A percentile compares a stretch with the other conserved stretches of the same genome.
These are phyloP conservation scores for Gavialis gangeticus DNA, from an alignment of 2,113 vertebrate species.

Conservation along the genomic window DNA sequence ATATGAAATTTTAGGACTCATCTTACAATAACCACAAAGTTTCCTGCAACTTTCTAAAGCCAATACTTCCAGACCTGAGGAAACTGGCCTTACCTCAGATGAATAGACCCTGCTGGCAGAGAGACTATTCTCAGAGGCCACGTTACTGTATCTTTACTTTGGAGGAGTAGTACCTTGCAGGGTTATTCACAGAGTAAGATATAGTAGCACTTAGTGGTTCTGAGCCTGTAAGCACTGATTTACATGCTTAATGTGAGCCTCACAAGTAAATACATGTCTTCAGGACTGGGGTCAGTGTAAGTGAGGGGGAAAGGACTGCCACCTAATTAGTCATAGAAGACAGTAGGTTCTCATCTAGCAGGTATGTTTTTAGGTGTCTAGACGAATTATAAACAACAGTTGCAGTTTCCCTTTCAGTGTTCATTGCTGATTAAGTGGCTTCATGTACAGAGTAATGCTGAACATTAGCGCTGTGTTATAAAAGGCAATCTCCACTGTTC, in stretches of 20 bases:
- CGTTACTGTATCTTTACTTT: not conserved
- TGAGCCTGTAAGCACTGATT: not conserved
- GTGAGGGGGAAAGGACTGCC: not conserved
- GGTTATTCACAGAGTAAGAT: not conserved
- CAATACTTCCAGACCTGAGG: accelerated
- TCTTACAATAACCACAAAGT: not conserved
- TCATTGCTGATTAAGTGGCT: not conserved
- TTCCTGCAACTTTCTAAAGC: not conserved
- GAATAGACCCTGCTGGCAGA: not conserved
- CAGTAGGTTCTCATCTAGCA: not conserved
- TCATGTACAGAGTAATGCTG: not conserved
- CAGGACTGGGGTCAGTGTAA: not conserved
- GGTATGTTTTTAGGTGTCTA: not conserved
- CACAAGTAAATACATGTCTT: not conserved
- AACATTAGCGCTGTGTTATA: not conserved
- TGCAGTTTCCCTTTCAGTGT: not conserved
- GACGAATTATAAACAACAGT: not conserved
- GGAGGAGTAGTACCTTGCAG: not conserved
- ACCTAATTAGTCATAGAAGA: not conserved
- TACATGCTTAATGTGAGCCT: accelerated
- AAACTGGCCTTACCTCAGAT: not conserved
- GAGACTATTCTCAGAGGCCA: not conserved
- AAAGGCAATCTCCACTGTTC: not conserved
- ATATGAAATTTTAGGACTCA: not conserved
- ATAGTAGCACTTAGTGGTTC: not conserved